Conservation (phyloP, 2,888 invertebrate species). For the Coecobrya sp. region DNA sequence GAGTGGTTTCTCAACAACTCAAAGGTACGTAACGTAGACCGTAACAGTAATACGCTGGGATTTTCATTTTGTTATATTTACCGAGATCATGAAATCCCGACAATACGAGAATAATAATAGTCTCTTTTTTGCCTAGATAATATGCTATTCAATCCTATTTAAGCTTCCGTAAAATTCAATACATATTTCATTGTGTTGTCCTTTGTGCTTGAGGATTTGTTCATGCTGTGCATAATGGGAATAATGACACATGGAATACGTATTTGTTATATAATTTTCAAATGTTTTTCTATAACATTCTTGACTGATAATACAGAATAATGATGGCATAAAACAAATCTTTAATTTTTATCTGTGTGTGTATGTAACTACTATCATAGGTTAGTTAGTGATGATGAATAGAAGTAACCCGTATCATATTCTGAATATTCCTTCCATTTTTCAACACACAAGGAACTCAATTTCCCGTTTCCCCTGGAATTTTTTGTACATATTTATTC, state of each 20-base stretch:
- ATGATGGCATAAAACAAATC: constrained; percentile 22
- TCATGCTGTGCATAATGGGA: constrained; percentile 39
- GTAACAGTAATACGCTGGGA: not conserved
- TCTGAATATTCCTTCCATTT: not conserved
- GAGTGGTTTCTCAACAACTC: not conserved
- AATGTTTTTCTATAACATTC: constrained; percentile 28
- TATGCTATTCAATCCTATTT: constrained; percentile 61
- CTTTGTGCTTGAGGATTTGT: constrained; percentile 63
- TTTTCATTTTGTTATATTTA: constrained; percentile 19
- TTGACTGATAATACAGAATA: not conserved
- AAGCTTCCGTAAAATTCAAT: constrained; percentile 61
- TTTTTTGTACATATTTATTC: not conserved
- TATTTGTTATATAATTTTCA: constrained; percentile 45
- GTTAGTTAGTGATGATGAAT: not conserved
- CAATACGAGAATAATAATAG: constrained; percentile 38
- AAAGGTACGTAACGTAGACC: not conserved
- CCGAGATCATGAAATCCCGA: not conserved
- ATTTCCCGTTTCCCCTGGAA: not conserved
- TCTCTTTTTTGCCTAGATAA: not conserved
- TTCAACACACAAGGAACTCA: not conserved
- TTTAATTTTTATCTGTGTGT: constrained; percentile 18
- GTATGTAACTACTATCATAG: not conserved
- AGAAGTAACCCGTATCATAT: not conserved
- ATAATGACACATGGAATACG: constrained; percentile 48
- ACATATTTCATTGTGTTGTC: constrained; percentile 33